Percentiles rank a stretch among this genome's conserved stretches.
Conservation (phyloP, 2,888 invertebrate species). For the Eugnorisma glareosa region DNA sequence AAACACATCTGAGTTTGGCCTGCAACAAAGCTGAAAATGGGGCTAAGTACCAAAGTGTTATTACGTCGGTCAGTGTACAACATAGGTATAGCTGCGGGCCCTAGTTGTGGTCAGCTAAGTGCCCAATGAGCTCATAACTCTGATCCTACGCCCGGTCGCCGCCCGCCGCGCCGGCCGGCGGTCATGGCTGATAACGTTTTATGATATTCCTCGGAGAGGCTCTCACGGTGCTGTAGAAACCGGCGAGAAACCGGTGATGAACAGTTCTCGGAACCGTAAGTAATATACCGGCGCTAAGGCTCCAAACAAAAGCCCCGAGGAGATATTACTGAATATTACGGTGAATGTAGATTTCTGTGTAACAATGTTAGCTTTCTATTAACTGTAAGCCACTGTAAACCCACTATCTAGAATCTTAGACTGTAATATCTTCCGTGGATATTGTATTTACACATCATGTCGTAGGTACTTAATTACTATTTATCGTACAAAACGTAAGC, state of each 20-base stretch:
- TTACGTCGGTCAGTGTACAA: background rate
- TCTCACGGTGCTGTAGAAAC: conserved; percentile 3
- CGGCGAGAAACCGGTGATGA: background rate
- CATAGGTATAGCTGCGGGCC: background rate
- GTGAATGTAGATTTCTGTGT: background rate
- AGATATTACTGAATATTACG: conserved; percentile 10
- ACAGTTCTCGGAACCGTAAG: background rate
- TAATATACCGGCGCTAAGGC: background rate
- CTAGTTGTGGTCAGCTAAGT: background rate
- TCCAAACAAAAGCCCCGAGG: background rate
- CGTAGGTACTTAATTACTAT: background rate
- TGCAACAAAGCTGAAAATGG: background rate
- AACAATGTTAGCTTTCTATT: conserved; percentile 18
- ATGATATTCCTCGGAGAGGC: conserved; percentile 9
- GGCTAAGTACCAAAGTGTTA: background rate
- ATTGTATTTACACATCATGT: background rate
- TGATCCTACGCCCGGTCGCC: background rate
- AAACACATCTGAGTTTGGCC: background rate
- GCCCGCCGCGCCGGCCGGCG: background rate
- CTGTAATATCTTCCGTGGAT: background rate
- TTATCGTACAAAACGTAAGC: background rate
- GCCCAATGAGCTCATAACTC: conserved; percentile 5
- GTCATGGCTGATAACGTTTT: conserved; percentile 41
- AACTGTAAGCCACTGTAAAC: background rate
- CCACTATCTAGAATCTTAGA: background rate